phyloP scores from a whole-genome alignment of 2,797 vertebrate species.

The Gallinago solitaria region DNA sequence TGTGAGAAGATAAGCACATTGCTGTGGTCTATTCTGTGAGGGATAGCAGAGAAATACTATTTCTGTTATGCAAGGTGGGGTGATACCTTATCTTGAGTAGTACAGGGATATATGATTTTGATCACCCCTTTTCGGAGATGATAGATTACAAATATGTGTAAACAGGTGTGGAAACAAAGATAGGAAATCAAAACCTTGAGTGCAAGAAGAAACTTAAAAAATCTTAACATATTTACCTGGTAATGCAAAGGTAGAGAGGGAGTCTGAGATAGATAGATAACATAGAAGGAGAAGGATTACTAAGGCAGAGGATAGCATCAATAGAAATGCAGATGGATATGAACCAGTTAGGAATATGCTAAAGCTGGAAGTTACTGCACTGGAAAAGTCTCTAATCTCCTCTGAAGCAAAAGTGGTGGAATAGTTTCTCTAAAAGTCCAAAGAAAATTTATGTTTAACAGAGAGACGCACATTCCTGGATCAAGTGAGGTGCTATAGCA shows the following conservation, averaged over 20 bases:
- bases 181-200: not conserved
- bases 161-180: not conserved
- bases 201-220: not conserved
- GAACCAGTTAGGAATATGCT: not conserved
- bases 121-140: not conserved
- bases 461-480: not conserved
- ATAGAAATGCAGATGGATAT: not conserved
- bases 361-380: not conserved
- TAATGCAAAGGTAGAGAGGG: not conserved
- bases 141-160: not conserved
- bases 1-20: not conserved
- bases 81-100: not conserved
- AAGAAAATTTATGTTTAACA: not conserved
- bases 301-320: not conserved
- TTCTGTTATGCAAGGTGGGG: not conserved
- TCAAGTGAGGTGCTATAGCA: not conserved
- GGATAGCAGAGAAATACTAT: not conserved
- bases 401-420: not conserved
- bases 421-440: not conserved
- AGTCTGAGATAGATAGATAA: not conserved
- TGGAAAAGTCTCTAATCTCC: not conserved
- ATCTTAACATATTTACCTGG: not conserved
- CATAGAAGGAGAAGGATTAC: not conserved
- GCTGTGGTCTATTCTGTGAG: not conserved
- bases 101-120: not conserved